These are phyloP conservation scores for Triplophysa bombifrons DNA, from an alignment of 2,797 vertebrate genomes.

Conservation along the genomic window DNA sequence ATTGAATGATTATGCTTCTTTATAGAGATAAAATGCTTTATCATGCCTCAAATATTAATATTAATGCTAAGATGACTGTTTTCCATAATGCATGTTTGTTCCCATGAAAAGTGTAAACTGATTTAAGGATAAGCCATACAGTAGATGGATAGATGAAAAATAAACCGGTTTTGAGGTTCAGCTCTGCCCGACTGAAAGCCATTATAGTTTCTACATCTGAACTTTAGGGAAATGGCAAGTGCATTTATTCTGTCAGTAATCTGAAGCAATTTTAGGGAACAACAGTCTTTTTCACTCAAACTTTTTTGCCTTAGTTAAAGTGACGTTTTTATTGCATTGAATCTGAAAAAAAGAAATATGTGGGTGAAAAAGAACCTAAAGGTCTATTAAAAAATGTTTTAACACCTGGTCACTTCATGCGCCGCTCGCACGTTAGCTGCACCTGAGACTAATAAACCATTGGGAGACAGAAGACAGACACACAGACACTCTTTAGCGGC, in stretches of 20 bases:
- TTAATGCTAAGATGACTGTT: not conserved
- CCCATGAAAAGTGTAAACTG: too few relatives aligned
- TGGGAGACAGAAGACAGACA: too few relatives aligned
- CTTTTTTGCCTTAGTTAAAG: not conserved
- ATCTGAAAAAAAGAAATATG: not conserved
- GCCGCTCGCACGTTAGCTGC: too few relatives aligned
- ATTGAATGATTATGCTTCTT: not conserved
- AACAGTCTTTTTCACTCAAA: not conserved
- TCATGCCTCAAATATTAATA: not conserved
- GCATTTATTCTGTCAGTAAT: constrained; percentile 16
- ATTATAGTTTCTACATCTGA: not conserved
- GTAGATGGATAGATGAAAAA: too few relatives aligned
- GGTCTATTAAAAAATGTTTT: too few relatives aligned
- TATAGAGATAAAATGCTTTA: not conserved
- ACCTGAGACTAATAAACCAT: too few relatives aligned
- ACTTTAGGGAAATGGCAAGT: not conserved
- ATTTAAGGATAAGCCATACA: not conserved
- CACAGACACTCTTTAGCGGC: too few relatives aligned
- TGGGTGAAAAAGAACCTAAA: too few relatives aligned
- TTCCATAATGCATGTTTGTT: too few relatives aligned
- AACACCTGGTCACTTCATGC: too few relatives aligned
- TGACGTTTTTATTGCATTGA: not conserved
- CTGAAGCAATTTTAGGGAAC: constrained; percentile 5
- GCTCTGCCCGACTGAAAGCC: not conserved
- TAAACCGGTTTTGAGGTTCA: not conserved